Conservation (phyloP, 2,113 vertebrate species). For the Bombycilla garrulus region DNA sequence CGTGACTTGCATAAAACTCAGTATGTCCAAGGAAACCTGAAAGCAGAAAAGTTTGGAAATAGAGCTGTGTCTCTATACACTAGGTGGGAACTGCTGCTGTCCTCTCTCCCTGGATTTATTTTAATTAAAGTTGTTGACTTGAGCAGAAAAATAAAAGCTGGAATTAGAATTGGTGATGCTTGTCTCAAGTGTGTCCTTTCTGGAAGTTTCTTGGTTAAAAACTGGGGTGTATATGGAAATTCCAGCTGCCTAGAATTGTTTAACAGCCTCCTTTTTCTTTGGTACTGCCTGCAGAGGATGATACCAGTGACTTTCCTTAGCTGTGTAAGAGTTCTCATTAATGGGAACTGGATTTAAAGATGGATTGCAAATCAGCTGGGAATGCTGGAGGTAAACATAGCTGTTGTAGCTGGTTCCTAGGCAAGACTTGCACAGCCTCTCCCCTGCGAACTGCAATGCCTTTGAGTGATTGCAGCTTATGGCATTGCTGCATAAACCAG, state of each 20-base stretch:
- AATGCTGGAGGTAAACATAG: neutral
- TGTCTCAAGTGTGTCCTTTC: neutral
- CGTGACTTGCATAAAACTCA: neutral
- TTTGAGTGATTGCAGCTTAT: neutral
- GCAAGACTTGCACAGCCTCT: neutral
- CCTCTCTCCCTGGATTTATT: neutral
- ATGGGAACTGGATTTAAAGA: neutral
- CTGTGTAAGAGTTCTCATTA: neutral
- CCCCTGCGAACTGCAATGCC: fast-evolving
- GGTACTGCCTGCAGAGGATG: neutral
- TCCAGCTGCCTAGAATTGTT: neutral
- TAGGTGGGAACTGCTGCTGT: neutral
- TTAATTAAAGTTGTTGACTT: neutral
- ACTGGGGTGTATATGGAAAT: neutral
- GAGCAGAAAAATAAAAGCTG: neutral
- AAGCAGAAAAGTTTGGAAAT: neutral
- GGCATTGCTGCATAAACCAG: neutral
- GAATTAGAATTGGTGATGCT: neutral
- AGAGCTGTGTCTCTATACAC: neutral
- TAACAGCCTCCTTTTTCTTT: neutral
- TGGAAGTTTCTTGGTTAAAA: neutral
- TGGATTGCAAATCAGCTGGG: neutral
- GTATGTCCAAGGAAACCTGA: neutral
- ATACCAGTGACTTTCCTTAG: neutral
- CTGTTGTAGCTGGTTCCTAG: fast-evolving